phyloP scores from a whole-genome alignment of 92 coral and sea anemone genomes.

The Siderastrea radians region DNA sequence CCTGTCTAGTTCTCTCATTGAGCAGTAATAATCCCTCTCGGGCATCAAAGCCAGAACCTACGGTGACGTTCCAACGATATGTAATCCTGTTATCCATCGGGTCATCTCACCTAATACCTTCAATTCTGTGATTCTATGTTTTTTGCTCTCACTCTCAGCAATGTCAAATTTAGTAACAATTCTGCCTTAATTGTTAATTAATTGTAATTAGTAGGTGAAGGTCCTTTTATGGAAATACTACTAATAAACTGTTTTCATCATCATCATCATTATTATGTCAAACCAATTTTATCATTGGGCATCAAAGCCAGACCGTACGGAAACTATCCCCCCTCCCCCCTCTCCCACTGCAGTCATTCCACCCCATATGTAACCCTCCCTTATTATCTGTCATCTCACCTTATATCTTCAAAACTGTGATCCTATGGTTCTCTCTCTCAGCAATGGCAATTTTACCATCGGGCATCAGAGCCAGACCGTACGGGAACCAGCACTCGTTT shows the following conservation, averaged over 20 bases:
- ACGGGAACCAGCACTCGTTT: conserved; percentile 81
- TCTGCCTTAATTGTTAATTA: no score
- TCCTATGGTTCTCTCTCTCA: conserved; percentile 82
- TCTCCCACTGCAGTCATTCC: no score
- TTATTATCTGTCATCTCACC: background rate
- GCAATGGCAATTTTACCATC: conserved; percentile 90
- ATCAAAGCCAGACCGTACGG: conserved; percentile 73
- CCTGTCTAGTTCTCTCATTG: no score
- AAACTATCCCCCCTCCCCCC: conserved; percentile 69
- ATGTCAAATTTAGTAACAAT: conserved; percentile 36
- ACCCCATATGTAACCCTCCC: no score
- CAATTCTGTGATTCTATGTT: conserved; percentile 80
- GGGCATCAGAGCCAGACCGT: conserved; percentile 63
- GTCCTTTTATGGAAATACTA: no score
- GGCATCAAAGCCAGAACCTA: no score
- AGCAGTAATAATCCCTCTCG: no score
- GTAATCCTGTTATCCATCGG: background rate
- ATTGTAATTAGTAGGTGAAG: no score
- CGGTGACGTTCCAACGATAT: no score
- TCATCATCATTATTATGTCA: no score
- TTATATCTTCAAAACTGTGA: conserved; percentile 78
- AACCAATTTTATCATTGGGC: conserved; percentile 72
- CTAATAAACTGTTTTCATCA: no score
- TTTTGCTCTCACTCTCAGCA: conserved; percentile 66
- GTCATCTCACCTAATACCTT: conserved; percentile 51